Percentiles rank a stretch among this genome's conserved stretches.
Evolutionary conservation across 2,113 vertebrate species (phyloP).

Genomic region (Picathartes gymnocephalus): DNA sequence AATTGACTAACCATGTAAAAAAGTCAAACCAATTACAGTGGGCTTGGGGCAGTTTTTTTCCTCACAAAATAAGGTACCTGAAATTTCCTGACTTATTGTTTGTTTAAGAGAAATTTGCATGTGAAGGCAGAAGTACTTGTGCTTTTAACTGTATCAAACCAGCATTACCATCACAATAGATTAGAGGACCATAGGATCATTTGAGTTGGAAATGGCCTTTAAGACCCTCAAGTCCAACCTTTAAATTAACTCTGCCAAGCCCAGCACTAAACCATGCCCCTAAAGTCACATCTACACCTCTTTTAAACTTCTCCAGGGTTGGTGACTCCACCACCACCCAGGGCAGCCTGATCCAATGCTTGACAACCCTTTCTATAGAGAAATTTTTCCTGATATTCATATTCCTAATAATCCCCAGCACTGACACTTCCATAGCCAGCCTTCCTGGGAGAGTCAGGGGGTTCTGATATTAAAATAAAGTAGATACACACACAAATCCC

Average conservation of each 20-base stretch:
- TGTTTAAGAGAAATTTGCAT: background rate
- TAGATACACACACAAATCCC: background rate
- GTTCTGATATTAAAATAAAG: background rate
- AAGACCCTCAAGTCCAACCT: accelerated
- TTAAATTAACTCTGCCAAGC: background rate
- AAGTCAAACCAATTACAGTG: slow-evolving; percentile 26
- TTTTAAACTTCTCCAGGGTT: background rate
- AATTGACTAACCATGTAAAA: slow-evolving; percentile 44
- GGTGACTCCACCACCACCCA: too few species aligned
- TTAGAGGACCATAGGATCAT: background rate
- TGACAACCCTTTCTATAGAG: background rate
- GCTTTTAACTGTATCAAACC: background rate
- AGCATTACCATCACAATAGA: background rate
- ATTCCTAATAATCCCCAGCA: background rate
- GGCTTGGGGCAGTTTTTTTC: background rate
- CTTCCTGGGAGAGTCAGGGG: background rate
- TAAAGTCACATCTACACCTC: background rate
- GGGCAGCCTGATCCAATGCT: background rate
- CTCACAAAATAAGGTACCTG: background rate
- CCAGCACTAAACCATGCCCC: background rate
- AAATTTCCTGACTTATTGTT: background rate
- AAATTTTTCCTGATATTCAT: background rate
- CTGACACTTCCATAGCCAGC: background rate
- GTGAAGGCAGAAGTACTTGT: background rate
- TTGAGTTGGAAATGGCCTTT: background rate